phyloP scores from a whole-genome alignment of 2,113 vertebrate species.

The Maccullochella peelii region DNA sequence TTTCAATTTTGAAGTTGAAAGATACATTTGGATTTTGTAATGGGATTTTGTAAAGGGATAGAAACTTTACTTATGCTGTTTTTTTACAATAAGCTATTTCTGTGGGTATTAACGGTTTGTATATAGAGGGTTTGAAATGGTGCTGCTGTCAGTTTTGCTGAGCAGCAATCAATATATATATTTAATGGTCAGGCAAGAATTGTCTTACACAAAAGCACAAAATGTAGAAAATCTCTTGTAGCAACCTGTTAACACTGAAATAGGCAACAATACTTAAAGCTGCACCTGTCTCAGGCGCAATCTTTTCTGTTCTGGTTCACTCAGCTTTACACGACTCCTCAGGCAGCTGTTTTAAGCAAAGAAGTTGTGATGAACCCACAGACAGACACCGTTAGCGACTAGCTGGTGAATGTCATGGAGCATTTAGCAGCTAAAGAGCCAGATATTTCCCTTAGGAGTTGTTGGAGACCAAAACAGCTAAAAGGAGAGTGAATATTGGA shows the following conservation, averaged over 20 bases:
- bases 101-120: background rate
- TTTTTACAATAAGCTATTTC: background rate
- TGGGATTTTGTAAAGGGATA: too few species aligned
- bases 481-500: background rate
- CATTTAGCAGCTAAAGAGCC: background rate
- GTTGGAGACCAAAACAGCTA: background rate
- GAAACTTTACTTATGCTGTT: background rate
- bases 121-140: background rate
- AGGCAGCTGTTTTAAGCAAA: background rate
- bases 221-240: too few species aligned
- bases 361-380: background rate
- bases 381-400: background rate
- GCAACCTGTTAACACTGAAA: background rate
- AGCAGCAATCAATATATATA: background rate
- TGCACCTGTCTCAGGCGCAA: background rate
- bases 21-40: background rate
- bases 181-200: background rate
- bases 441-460: background rate
- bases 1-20: background rate
- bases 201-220: background rate
- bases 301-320: background rate
- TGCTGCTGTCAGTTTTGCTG: background rate
- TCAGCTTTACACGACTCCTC: background rate
- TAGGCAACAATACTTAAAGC: background rate
- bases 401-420: background rate